These are phyloP conservation scores for Xenentodon cancila DNA, from an alignment of 2,797 vertebrate genomes.

Conservation along the genomic window DNA sequence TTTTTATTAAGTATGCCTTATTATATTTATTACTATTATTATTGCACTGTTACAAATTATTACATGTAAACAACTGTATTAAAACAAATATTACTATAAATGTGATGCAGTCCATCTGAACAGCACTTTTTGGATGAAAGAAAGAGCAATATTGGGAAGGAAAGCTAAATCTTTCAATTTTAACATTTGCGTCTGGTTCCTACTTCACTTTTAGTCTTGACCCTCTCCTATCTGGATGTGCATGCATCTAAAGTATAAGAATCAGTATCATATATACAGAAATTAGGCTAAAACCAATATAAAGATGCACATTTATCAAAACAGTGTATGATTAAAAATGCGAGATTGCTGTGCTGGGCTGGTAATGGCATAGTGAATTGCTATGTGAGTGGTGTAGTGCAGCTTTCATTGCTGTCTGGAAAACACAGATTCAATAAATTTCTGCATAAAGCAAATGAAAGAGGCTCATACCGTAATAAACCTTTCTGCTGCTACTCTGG, in stretches of 20 bases:
- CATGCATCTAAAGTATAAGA: conserved; percentile 27
- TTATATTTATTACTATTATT: too few species aligned
- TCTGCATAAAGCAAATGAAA: conserved; percentile 22
- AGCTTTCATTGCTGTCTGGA: conserved; percentile 23
- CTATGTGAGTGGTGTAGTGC: conserved; percentile 14
- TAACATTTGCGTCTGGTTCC: conserved; percentile 18
- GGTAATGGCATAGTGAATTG: conserved; percentile 22
- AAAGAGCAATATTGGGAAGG: too few species aligned
- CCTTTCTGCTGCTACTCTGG: neutral
- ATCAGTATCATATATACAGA: conserved; percentile 34
- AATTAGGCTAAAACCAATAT: conserved; percentile 64
- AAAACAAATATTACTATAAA: too few species aligned
- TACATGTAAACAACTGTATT: too few species aligned
- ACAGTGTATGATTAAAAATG: conserved; percentile 58
- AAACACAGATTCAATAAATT: conserved; percentile 24
- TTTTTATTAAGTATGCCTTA: neutral
- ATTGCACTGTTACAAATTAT: too few species aligned
- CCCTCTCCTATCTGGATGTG: conserved; percentile 16
- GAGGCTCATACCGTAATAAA: neutral
- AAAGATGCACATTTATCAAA: conserved; percentile 56
- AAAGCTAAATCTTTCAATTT: too few species aligned
- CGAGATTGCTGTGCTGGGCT: conserved; percentile 27
- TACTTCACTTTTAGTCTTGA: conserved; percentile 18
- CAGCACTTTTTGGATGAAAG: too few species aligned
- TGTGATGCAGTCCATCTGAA: too few species aligned